phyloP scores from a whole-genome alignment of 2,797 vertebrate genomes.

The Gobionotothen gibberifrons region DNA sequence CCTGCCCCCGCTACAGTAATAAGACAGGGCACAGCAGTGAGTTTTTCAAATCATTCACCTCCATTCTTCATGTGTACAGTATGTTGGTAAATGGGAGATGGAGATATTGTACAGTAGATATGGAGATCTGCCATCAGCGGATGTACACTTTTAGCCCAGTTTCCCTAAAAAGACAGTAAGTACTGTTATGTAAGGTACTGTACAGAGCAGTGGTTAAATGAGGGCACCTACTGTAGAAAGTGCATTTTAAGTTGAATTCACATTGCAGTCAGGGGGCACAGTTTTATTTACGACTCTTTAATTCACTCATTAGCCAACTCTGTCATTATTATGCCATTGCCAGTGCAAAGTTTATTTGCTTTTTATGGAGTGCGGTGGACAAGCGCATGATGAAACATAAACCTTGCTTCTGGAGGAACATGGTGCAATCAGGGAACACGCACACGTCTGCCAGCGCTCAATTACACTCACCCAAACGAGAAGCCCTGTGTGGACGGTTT shows the following conservation, averaged over 20 bases:
- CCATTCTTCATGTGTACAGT: constrained; percentile 37
- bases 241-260: constrained; percentile 51
- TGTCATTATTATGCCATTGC: constrained; percentile 78
- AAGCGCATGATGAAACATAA: constrained; percentile 74
- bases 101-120: constrained; percentile 13
- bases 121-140: constrained; percentile 15
- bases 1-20: constrained; percentile 54
- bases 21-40: constrained; percentile 47
- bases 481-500: constrained; percentile 35
- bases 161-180: background rate
- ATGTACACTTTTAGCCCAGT: constrained; percentile 16
- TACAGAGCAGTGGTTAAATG: constrained; percentile 30
- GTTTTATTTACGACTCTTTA: constrained; percentile 77
- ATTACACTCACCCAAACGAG: constrained; percentile 44
- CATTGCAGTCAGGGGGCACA: constrained; percentile 57
- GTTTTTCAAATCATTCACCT: constrained; percentile 50
- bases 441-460: constrained; percentile 61
- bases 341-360: constrained; percentile 81
- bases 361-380: constrained; percentile 78
- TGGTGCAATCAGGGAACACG: constrained; percentile 63
- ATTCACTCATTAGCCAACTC: constrained; percentile 79
- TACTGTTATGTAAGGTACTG: constrained; percentile 39
- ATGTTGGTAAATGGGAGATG: constrained; percentile 29
- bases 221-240: constrained; percentile 39
- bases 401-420: constrained; percentile 74